Conservation (phyloP, 2,113 vertebrate species). For the Furnarius figulus region DNA sequence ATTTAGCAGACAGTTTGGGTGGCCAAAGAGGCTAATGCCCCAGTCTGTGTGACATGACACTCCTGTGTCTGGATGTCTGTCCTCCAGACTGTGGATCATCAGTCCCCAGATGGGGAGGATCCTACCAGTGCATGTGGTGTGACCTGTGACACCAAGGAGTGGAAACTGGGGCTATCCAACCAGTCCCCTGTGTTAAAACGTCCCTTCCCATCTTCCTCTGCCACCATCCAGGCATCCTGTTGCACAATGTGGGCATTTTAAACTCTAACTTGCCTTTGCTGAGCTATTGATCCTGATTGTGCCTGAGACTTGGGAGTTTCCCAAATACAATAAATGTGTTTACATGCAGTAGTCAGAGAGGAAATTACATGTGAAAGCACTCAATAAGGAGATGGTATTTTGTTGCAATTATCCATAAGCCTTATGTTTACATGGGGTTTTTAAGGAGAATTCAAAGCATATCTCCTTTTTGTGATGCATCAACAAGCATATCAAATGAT, state of each 20-base stretch:
- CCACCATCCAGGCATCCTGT: not conserved
- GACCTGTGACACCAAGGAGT: not conserved
- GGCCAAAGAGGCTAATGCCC: not conserved
- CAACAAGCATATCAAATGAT: conserved; percentile 82
- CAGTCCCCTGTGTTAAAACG: not conserved
- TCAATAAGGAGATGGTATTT: conserved; percentile 78
- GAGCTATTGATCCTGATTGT: conserved; percentile 60
- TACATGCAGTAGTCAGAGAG: conserved; percentile 78
- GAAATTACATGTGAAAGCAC: conserved; percentile 81
- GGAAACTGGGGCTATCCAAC: not conserved
- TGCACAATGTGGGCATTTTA: conserved; percentile 5
- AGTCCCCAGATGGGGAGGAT: not conserved
- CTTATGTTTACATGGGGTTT: conserved; percentile 86
- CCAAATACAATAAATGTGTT: conserved; percentile 79
- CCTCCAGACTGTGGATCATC: not conserved
- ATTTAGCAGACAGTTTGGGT: not conserved
- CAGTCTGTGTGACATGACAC: not conserved
- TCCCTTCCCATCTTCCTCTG: not conserved
- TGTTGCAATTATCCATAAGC: conserved; percentile 83
- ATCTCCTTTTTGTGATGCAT: conserved; percentile 81
- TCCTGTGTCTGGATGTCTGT: not conserved
- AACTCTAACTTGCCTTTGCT: not conserved
- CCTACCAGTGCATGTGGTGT: not conserved
- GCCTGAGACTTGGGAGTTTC: conserved; percentile 62
- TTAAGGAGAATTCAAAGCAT: conserved; percentile 85